Percentiles rank a stretch among this genome's conserved stretches.
Conservation (phyloP, 2,113 vertebrate genomes). For the Anguilla rostrata region DNA sequence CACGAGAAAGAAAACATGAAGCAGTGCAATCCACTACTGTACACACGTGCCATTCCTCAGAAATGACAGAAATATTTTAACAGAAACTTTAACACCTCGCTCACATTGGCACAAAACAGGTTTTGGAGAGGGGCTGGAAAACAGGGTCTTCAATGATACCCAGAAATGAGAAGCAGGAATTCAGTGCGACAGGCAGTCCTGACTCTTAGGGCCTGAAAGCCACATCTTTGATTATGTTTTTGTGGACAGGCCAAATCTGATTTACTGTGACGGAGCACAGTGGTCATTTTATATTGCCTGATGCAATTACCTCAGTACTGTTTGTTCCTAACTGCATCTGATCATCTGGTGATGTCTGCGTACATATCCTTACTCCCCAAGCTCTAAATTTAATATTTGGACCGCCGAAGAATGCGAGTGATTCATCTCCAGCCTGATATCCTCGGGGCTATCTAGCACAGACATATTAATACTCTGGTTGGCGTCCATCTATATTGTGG, state of each 20-base stretch:
- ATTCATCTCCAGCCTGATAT: slow-evolving; percentile 6
- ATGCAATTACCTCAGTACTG: background rate
- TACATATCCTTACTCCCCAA: background rate
- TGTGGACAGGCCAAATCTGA: background rate
- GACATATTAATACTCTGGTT: background rate
- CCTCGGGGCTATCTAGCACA: slow-evolving; percentile 1
- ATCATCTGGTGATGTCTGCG: too few species aligned
- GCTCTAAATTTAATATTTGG: background rate
- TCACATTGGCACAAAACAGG: background rate
- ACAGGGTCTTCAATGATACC: background rate
- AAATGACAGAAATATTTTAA: background rate
- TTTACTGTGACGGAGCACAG: background rate
- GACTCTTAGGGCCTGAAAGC: background rate
- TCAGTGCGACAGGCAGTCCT: background rate
- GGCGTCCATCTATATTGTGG: background rate
- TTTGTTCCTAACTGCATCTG: background rate
- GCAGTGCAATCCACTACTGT: background rate
- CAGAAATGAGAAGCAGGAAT: background rate
- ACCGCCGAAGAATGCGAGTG: background rate
- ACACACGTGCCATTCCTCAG: background rate
- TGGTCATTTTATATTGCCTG: background rate
- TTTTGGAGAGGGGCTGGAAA: background rate
- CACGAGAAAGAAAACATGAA: background rate
- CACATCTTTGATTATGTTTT: background rate
- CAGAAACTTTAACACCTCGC: background rate